A percentile compares a stretch with the other conserved stretches of the same genome.
phyloP scores from a whole-genome alignment of 2,113 vertebrate species.

The Tragelaphus strepsiceros region DNA sequence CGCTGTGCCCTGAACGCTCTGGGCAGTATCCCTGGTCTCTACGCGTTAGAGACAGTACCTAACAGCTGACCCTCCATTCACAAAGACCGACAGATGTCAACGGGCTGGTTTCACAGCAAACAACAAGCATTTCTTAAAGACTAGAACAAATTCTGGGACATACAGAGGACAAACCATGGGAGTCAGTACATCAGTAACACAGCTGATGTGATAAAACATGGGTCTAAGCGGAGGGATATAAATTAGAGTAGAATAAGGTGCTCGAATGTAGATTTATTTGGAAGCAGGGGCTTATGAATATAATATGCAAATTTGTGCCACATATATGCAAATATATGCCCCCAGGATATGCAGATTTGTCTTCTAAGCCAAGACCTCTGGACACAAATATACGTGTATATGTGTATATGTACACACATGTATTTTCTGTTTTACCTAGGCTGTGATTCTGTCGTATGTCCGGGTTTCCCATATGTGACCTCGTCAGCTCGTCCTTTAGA shows the following conservation, averaged over 20 bases:
- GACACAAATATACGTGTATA: neutral
- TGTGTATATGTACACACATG: no score
- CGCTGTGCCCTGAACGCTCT: neutral
- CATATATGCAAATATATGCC: neutral
- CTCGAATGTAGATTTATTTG: neutral
- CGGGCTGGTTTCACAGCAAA: neutral
- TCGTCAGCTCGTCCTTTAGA: neutral
- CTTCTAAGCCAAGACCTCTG: neutral
- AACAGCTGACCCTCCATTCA: neutral
- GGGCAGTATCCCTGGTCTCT: neutral
- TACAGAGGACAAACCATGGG: neutral
- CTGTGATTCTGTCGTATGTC: neutral
- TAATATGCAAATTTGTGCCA: neutral
- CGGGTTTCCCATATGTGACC: neutral
- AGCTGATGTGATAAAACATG: neutral
- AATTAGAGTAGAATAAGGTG: neutral
- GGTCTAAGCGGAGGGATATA: neutral
- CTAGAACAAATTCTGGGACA: conserved; percentile 26
- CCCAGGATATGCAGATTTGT: neutral
- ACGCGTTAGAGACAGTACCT: neutral
- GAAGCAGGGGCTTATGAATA: neutral
- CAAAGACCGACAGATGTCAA: neutral
- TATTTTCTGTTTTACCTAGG: neutral
- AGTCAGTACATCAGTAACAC: neutral
- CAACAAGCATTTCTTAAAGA: conserved; percentile 25